phyloP scores from a whole-genome alignment of 2,888 invertebrate genomes.

The Calephelis perditalis region DNA sequence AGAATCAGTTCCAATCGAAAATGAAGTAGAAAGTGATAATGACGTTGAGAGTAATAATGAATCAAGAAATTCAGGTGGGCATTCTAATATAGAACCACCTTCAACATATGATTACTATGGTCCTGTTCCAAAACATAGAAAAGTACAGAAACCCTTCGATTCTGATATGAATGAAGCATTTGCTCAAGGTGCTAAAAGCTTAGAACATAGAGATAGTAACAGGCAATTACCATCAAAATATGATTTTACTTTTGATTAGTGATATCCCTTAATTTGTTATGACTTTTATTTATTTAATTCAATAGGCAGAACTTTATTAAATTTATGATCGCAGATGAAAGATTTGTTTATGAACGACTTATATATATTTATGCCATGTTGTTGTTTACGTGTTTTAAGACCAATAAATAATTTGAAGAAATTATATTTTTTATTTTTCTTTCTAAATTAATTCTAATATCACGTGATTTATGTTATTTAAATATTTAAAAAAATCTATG shows the following conservation, averaged over 20 bases:
- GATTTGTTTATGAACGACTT: background rate
- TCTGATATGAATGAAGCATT: constrained; percentile 64
- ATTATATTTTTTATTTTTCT: background rate
- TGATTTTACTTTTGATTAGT: constrained; percentile 61
- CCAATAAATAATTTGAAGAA: background rate
- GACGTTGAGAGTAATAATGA: constrained; percentile 32
- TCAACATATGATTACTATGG: constrained; percentile 82
- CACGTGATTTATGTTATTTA: constrained; percentile 8
- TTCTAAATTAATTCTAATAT: constrained; percentile 7
- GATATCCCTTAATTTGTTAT: background rate
- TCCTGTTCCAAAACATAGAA: constrained; percentile 54
- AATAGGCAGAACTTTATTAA: too few relatives aligned
- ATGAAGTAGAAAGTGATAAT: constrained; percentile 50
- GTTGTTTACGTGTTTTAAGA: background rate
- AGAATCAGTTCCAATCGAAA: constrained; percentile 49
- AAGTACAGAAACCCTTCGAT: constrained; percentile 52
- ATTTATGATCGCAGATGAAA: too few relatives aligned
- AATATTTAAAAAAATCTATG: background rate
- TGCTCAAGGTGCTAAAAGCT: constrained; percentile 61
- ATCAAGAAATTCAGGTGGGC: constrained; percentile 35
- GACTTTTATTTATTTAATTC: too few relatives aligned
- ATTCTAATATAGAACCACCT: constrained; percentile 80
- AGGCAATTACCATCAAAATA: constrained; percentile 55
- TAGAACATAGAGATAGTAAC: constrained; percentile 53
- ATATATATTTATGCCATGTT: too few relatives aligned